phyloP scores from a whole-genome alignment of 2,888 invertebrate genomes.

The Sphaerophoria rueppellii region DNA sequence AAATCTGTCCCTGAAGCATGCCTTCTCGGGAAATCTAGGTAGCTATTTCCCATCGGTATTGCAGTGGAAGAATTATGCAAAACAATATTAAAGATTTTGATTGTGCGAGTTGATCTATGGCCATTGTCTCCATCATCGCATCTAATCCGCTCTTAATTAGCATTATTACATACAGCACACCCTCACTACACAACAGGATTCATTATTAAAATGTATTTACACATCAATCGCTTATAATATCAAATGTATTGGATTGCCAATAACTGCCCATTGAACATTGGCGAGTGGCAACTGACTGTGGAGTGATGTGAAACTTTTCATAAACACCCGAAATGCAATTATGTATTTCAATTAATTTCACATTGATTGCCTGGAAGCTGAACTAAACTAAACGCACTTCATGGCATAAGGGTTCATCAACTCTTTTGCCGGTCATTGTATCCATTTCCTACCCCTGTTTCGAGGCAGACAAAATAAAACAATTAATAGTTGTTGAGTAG shows the following conservation, averaged over 20 bases:
- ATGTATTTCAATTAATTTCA: constrained; percentile 47
- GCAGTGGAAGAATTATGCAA: neutral
- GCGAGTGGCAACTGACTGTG: neutral
- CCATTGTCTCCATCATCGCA: constrained; percentile 1
- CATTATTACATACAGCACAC: constrained; percentile 34
- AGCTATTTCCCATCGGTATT: neutral
- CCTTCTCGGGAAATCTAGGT: neutral
- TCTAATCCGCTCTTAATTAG: constrained; percentile 35
- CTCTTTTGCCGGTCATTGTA: too few relatives aligned
- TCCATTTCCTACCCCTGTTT: neutral
- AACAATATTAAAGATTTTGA: neutral
- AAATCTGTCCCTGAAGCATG: constrained; percentile 20
- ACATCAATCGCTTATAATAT: constrained; percentile 19
- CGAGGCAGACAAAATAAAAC: neutral
- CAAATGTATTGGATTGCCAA: constrained; percentile 49
- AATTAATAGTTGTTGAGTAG: constrained; percentile 37
- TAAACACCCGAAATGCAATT: constrained; percentile 40
- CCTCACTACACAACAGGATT: neutral
- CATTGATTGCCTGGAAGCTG: constrained; percentile 38
- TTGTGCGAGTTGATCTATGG: neutral
- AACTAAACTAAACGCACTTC: constrained; percentile 31
- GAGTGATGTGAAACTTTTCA: constrained; percentile 32
- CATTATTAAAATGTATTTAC: neutral
- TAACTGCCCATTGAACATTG: constrained; percentile 24
- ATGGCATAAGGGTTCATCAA: too few relatives aligned